Evolutionary conservation across 2,888 invertebrate species (phyloP).

Genomic region (Tenodera sinensis): DNA sequence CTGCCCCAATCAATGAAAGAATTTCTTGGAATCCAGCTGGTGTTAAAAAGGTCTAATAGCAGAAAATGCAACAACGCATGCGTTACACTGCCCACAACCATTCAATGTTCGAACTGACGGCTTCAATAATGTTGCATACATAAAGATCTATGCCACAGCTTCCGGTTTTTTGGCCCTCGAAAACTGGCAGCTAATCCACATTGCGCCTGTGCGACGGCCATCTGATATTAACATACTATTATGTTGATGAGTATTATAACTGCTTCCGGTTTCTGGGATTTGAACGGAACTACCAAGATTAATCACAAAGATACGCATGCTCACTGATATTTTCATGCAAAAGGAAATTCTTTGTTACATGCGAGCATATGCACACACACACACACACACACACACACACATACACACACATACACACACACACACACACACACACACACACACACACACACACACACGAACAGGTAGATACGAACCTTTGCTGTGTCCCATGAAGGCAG

Average conservation of each 20-base stretch:
- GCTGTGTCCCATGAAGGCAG: conserved; percentile 15
- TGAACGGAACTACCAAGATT: neutral
- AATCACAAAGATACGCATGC: neutral
- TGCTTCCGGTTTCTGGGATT: neutral
- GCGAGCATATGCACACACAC: neutral
- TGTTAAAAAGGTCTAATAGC: neutral
- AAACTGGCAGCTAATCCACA: neutral
- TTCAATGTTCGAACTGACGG: neutral
- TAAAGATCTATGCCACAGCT: neutral
- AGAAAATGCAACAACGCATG: neutral
- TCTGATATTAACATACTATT: neutral
- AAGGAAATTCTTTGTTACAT: neutral
- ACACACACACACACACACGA: too few relatives aligned
- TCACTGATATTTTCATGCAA: neutral
- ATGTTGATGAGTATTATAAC: neutral
- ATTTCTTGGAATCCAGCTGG: neutral
- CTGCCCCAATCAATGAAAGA: neutral
- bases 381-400: too few relatives aligned
- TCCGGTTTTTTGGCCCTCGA: neutral
- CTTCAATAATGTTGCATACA: neutral
- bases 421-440: neutral
- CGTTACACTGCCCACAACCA: neutral
- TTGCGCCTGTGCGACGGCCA: neutral
- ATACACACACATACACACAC: neutral
- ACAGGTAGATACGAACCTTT: neutral